phyloP scores from a whole-genome alignment of 2,113 vertebrate species.

The Pantherophis guttatus region DNA sequence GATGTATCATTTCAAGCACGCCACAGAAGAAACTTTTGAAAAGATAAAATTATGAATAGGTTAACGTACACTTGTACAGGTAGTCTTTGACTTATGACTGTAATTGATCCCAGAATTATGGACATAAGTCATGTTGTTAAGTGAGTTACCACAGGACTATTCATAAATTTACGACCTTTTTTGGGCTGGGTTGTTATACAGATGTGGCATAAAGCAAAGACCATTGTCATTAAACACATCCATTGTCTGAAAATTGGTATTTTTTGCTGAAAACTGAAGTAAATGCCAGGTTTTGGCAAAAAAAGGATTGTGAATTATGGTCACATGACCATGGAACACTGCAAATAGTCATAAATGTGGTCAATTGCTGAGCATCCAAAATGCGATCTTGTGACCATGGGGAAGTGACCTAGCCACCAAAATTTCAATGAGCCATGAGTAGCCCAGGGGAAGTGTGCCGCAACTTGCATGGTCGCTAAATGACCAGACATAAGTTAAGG shows the following conservation, averaged over 20 bases:
- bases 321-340: not conserved
- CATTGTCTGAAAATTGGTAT: not conserved
- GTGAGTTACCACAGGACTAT: no score
- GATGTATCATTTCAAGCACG: not conserved
- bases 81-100: not conserved
- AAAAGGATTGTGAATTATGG: no score
- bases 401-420: not conserved
- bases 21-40: not conserved
- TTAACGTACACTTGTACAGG: not conserved
- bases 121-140: not conserved
- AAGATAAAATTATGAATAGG: not conserved
- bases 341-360: not conserved
- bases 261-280: not conserved
- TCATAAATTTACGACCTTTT: not conserved
- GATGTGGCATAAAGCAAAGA: no score
- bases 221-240: not conserved
- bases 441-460: not conserved
- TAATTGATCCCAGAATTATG: not conserved
- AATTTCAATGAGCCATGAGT: not conserved
- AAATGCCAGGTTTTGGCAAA: no score
- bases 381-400: not conserved
- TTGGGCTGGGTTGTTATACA: not conserved
- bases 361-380: not conserved
- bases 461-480: not conserved
- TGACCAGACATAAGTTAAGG: not conserved